Evolutionary conservation across 2,113 vertebrate species (phyloP).

Genomic region (Chitala chitala): DNA sequence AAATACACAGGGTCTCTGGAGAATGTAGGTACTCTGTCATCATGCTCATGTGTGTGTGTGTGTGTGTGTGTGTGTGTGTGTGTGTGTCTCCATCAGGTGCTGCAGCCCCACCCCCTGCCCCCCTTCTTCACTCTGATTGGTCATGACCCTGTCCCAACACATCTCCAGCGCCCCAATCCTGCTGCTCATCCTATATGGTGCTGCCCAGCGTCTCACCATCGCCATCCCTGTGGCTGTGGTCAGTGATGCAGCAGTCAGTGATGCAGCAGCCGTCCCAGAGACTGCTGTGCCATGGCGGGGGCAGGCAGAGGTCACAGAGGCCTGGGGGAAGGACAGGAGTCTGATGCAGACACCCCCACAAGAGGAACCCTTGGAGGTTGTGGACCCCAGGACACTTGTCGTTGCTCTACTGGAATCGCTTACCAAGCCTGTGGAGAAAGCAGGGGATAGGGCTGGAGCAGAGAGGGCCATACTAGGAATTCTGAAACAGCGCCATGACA

Average conservation of each 20-base stretch:
- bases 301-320: conserved; percentile 45
- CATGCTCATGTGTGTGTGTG: conserved; percentile 18
- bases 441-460: conserved; percentile 40
- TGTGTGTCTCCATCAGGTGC: conserved; percentile 53
- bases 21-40: background rate
- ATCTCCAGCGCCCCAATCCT: conserved; percentile 60
- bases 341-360: conserved; percentile 34
- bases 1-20: background rate
- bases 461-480: conserved; percentile 35
- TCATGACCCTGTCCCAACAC: conserved; percentile 69
- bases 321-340: conserved; percentile 44
- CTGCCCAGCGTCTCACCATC: conserved; percentile 57
- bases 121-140: conserved; percentile 66
- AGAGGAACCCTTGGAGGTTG: conserved; percentile 58
- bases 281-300: conserved; percentile 22
- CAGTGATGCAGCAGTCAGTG: conserved; percentile 28
- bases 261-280: conserved; percentile 7
- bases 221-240: conserved; percentile 51
- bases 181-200: conserved; percentile 64
- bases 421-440: conserved; percentile 54
- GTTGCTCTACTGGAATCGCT: conserved; percentile 70
- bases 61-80: conserved; percentile 16
- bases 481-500: background rate
- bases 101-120: conserved; percentile 42
- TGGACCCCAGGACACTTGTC: conserved; percentile 67